Percentiles rank a stretch among this genome's conserved stretches.
Conservation (phyloP, 2,113 vertebrate genomes). For the Conger conger region DNA sequence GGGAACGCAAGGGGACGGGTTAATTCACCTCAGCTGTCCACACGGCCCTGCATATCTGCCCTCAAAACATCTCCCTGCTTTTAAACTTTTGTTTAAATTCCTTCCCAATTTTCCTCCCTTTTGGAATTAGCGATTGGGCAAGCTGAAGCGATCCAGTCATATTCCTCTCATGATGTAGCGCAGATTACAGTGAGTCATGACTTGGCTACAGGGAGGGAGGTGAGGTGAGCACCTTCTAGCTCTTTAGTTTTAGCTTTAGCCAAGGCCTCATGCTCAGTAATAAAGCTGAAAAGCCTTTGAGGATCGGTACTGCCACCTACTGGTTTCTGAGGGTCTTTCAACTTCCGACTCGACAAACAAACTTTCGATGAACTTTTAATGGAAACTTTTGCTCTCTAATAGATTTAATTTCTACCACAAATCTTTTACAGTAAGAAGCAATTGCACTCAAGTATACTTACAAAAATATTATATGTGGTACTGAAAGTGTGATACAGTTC, state of each 20-base stretch:
- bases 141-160: background rate
- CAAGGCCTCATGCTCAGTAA: background rate
- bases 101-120: background rate
- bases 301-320: background rate
- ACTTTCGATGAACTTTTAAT: background rate
- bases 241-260: too few species aligned
- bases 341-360: background rate
- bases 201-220: too few species aligned
- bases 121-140: background rate
- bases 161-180: background rate
- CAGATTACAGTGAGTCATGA: background rate
- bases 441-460: too few species aligned
- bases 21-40: background rate
- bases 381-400: too few species aligned
- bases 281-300: background rate
- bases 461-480: too few species aligned
- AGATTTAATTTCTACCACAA: too few species aligned
- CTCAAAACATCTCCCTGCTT: too few species aligned
- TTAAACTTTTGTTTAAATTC: too few species aligned
- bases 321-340: background rate
- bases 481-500: too few species aligned
- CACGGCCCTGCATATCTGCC: too few species aligned
- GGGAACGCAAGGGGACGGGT: too few species aligned
- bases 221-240: background rate
- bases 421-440: too few species aligned